Evolutionary conservation across 2,113 vertebrate genomes (phyloP), one percentile per base, ranked within the genome.

Genomic region (Heterotilapia buettikoferi): DNA sequence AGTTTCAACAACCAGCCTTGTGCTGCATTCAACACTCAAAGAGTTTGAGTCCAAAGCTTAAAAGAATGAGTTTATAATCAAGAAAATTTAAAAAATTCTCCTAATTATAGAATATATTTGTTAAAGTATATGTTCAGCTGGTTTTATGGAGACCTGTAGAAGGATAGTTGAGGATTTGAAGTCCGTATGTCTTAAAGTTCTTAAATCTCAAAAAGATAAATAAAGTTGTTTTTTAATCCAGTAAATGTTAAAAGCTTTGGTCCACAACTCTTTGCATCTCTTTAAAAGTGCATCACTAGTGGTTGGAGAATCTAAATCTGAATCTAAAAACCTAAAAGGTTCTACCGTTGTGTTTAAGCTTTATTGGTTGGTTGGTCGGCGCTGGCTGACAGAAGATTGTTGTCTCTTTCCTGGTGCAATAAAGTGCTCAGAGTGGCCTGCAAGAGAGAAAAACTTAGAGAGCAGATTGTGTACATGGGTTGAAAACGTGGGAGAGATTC

Each of bases 401-500:
- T 82, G 87, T 76, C 90, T 93, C 86, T 40, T 88, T 89, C 94
- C 86, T 86, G 86, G 8, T 93, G 91, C 94, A 79, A 80, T 96
- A 96, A 97, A 97, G 96, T 97, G 96, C 96, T 96, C 90, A 92
- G 94, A 96, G 95, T 95, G 87, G 91, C 95, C 93, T 84, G 87
- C 71, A 29, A 79, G 53, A 89, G 31, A 66, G 8, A 33, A 47
- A 82, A 14, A 36, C 57, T 13, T 16, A 63, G 79, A 68, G 81
- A 82, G 84, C 24, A 11, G 47, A 68, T 52, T 43, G 45, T 21
- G 29, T 50, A 50, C 3, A 50, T 19, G 19, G 33, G 56, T 63
- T 29, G 29, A 47, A 21, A 87, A 80, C 9, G 7, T 43, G 68
- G 56, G 63, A 45, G 16, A 52, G 14, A 78, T 14, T 14, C 6